phyloP scores from a whole-genome alignment of 2,888 invertebrate genomes.

The Hartigia nigra region DNA sequence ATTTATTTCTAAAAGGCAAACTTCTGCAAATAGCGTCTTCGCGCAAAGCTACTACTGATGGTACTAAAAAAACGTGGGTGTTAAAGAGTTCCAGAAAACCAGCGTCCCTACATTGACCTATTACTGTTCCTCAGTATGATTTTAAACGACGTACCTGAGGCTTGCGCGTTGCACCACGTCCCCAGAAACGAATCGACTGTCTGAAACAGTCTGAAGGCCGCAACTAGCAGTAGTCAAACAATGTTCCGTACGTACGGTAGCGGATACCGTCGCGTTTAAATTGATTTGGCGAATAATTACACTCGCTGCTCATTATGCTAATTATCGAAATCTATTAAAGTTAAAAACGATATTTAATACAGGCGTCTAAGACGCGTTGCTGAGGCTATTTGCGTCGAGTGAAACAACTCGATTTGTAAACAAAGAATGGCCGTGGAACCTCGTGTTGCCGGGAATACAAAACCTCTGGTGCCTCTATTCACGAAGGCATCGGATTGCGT shows the following conservation, averaged over 20 bases:
- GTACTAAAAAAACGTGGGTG: neutral
- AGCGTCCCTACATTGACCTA: neutral
- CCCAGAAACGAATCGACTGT: conserved; percentile 24
- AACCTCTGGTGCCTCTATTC: conserved; percentile 70
- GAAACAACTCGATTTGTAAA: conserved; percentile 29
- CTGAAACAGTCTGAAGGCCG: neutral
- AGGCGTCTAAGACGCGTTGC: neutral
- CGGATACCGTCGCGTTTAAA: neutral
- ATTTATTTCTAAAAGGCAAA: neutral
- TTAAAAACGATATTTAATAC: neutral
- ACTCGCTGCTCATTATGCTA: neutral
- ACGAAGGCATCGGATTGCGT: conserved; percentile 83
- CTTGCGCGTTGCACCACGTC: conserved; percentile 23
- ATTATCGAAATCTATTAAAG: neutral
- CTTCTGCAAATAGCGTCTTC: neutral
- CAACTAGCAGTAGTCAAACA: conserved; percentile 38
- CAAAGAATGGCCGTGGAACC: conserved; percentile 60
- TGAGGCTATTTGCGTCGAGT: neutral
- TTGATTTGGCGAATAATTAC: neutral
- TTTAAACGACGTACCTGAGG: conserved; percentile 8
- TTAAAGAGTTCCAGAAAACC: neutral
- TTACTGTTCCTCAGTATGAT: neutral
- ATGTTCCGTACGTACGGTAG: conserved; percentile 22
- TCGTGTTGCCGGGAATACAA: conserved; percentile 56
- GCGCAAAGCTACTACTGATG: neutral